phyloP scores from a whole-genome alignment of 1,140 invertebrate species.

The Formica exsecta region DNA sequence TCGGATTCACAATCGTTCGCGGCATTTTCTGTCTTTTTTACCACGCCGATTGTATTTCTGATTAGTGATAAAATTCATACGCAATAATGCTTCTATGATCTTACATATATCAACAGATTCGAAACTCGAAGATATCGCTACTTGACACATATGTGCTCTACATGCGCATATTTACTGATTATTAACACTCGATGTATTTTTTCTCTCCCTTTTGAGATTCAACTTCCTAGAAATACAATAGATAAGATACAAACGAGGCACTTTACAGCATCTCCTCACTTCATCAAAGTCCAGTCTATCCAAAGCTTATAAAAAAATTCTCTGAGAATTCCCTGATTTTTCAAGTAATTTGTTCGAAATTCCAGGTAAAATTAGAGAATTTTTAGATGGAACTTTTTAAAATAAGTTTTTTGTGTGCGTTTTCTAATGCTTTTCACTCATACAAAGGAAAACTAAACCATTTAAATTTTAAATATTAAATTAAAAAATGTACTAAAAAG shows the following conservation, averaged over 20 bases:
- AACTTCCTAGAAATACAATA: not conserved
- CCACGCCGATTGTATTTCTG: not conserved
- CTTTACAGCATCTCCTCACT: not conserved
- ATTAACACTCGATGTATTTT: not conserved
- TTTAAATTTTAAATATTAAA: too few relatives aligned
- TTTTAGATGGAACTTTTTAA: too few relatives aligned
- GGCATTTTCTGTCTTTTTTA: slow-evolving; percentile 27
- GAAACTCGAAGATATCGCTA: not conserved
- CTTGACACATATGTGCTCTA: not conserved
- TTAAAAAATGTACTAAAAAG: too few relatives aligned
- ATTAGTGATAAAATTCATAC: not conserved
- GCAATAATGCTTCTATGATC: slow-evolving; percentile 12
- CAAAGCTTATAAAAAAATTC: too few relatives aligned
- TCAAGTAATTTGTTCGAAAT: too few relatives aligned
- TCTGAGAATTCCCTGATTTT: too few relatives aligned
- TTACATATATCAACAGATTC: not conserved
- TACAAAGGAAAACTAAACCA: too few relatives aligned
- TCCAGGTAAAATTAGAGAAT: too few relatives aligned
- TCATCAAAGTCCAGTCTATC: not conserved
- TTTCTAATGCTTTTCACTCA: too few relatives aligned
- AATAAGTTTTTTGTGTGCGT: too few relatives aligned
- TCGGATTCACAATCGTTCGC: slow-evolving; percentile 5
- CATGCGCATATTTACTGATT: not conserved
- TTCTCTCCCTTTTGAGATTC: not conserved
- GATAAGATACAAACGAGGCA: not conserved